Conservation (phyloP, 92 coral and sea anemone species). For the Chrysogorgia sp. region DNA sequence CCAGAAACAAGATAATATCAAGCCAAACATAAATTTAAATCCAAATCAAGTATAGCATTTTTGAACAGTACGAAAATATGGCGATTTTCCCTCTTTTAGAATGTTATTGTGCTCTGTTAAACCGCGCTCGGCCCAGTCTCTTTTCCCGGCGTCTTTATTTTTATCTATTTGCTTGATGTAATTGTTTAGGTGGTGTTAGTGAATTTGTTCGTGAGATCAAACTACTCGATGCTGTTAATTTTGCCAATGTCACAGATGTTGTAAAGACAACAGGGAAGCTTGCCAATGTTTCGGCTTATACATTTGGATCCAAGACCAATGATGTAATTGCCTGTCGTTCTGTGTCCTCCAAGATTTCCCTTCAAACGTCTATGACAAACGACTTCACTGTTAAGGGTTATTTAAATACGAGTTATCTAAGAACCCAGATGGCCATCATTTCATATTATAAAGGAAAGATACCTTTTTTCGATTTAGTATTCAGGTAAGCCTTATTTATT, state of each 20-base stretch:
- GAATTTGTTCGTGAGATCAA: slow-evolving; percentile 7
- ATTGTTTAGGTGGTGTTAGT: slow-evolving; percentile 1
- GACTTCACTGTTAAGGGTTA: slow-evolving; percentile 11
- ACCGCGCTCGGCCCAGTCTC: no score
- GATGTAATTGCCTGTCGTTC: neutral
- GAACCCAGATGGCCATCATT: neutral
- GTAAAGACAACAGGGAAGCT: neutral
- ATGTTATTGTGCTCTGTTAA: no score
- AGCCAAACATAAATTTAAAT: no score
- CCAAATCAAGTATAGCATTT: no score
- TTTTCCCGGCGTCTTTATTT: no score
- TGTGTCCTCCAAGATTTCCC: neutral
- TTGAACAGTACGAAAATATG: no score
- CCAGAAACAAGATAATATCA: no score
- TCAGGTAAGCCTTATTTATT: neutral
- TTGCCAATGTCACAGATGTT: slow-evolving; percentile 1
- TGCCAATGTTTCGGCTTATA: neutral
- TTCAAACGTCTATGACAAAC: neutral
- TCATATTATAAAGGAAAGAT: neutral
- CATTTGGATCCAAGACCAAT: neutral
- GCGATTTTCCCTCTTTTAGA: no score
- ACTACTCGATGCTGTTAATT: slow-evolving; percentile 7
- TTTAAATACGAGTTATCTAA: neutral
- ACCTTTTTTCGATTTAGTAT: neutral
- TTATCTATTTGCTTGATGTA: neutral